Evolutionary conservation across 2,113 vertebrate genomes (phyloP).

Genomic region (Pyrgilauda ruficollis): DNA sequence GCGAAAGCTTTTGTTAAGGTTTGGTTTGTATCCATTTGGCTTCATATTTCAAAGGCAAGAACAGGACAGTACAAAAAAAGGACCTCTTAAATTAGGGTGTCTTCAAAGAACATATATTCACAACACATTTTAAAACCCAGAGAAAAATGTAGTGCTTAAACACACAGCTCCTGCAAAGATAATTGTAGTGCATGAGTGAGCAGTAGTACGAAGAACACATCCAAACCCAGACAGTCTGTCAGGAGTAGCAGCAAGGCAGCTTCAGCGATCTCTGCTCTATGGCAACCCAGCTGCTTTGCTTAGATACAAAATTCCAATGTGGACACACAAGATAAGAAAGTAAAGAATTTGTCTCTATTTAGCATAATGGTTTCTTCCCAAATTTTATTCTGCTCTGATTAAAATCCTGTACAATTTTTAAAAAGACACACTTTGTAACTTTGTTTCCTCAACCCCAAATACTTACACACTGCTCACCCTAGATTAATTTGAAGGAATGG

Average conservation of each 20-base stretch:
- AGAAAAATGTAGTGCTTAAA: neutral
- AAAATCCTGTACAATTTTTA: neutral
- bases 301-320: neutral
- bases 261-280: neutral
- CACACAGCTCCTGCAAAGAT: neutral
- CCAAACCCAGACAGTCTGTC: neutral
- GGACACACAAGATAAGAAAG: neutral
- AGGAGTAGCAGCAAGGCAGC: neutral
- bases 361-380: neutral
- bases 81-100: neutral
- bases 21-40: neutral
- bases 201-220: neutral
- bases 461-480: neutral
- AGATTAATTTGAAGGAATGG: neutral
- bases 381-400: neutral
- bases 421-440: neutral
- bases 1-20: neutral
- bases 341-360: neutral
- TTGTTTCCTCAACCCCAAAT: neutral
- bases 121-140: neutral
- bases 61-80: neutral
- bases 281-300: neutral
- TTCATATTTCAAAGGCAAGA: neutral
- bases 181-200: rapidly evolving
- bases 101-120: neutral